A percentile compares a stretch with the other conserved stretches of the same genome.
Evolutionary conservation across 2,113 vertebrate genomes (phyloP).

Genomic region (Notothenia coriiceps): DNA sequence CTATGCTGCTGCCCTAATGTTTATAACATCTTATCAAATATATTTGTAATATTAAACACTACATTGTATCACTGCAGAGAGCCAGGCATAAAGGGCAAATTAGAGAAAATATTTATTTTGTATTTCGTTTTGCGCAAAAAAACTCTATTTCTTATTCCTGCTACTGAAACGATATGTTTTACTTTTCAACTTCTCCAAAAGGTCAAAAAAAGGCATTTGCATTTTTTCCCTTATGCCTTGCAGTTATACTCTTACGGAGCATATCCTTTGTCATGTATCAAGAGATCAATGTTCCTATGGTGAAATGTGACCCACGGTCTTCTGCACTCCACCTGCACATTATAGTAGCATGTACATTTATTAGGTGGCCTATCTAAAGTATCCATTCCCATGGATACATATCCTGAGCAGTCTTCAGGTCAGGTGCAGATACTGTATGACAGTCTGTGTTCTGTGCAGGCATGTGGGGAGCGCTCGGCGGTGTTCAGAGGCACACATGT

Average conservation of each 20-base stretch:
- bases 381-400: slow-evolving; percentile 28
- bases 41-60: too few species aligned
- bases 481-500: slow-evolving; percentile 29
- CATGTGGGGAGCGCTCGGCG: slow-evolving; percentile 52
- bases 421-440: slow-evolving; percentile 9
- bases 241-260: too few species aligned
- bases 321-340: slow-evolving; percentile 4
- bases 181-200: too few species aligned
- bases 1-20: neutral
- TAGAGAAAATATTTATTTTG: too few species aligned
- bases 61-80: too few species aligned
- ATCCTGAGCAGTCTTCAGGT: slow-evolving; percentile 14
- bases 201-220: too few species aligned
- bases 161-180: too few species aligned
- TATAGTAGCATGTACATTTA: slow-evolving; percentile 5
- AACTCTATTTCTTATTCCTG: too few species aligned
- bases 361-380: neutral
- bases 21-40: neutral
- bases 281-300: neutral
- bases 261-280: neutral
- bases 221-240: too few species aligned
- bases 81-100: too few species aligned
- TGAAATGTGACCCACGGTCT: slow-evolving; percentile 25
- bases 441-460: slow-evolving; percentile 12
- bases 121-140: too few species aligned